Evolutionary conservation across 1,140 invertebrate species (phyloP), one percentile per base, ranked within the genome.

Genomic region (Aricia agestis): DNA sequence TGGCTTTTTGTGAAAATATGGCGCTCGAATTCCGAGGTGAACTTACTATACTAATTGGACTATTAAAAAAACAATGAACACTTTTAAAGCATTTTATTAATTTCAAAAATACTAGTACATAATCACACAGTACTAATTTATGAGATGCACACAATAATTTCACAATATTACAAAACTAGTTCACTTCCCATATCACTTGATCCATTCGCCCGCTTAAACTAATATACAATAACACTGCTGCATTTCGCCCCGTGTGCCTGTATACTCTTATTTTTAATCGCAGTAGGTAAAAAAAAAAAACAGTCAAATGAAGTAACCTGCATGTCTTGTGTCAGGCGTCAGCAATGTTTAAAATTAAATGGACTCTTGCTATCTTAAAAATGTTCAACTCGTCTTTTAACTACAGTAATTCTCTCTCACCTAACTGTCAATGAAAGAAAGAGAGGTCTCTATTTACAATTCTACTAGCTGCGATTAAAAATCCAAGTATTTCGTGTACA

Each of bases 51-150:
- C n/a, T n/a, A n/a, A n/a, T n/a, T n/a, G n/a, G n/a, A n/a, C 18
- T 66, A 18, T 67, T 65, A 74, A 73, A 73, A 72, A 74, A 79
- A 74, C 59, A 73, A 25, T 32, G 7, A 72, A 78, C 79, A 79
- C 59, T 87, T 88, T 87, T 87, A 82, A 90, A 87, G 86, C 85
- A 78, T 85, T 89, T 90, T 88, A 87, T 88, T 89, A 84, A 87
- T 86, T 88, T 87, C 81, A 87, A 89, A 89, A 89, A 86, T 85
- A 89, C 85, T 88, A 89, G 80, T 81, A 86, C 81, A 82, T 88
- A 86, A 86, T 84, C 86, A 90, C 88, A 77, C 82, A 81, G 73
- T 84, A 87, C 81, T 86, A 86, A 81, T 81, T 84, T 82, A 79
- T 88, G 80, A 89, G 77, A 88, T 84, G 88, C 83, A 85, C 84